Conservation (phyloP, 2,113 vertebrate genomes). For the Prochilodus magdalenae region DNA sequence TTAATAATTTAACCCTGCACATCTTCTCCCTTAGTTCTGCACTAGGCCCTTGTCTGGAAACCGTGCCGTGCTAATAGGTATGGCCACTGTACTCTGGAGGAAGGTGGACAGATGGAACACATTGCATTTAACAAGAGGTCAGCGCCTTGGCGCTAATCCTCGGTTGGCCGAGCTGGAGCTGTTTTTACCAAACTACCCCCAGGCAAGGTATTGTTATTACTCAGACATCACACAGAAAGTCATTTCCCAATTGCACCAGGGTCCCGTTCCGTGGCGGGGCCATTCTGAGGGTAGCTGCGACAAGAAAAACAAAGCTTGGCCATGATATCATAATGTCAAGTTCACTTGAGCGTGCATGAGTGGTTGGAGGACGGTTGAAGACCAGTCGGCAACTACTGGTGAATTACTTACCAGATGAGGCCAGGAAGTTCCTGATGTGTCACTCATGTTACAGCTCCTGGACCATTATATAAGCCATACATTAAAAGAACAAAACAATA, state of each 20-base stretch:
- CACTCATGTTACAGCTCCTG: background rate
- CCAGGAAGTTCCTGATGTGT: background rate
- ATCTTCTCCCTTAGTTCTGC: background rate
- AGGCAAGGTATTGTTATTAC: slow-evolving; percentile 16
- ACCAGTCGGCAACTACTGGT: background rate
- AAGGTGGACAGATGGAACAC: background rate
- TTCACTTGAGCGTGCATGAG: too few relatives aligned
- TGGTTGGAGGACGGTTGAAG: background rate
- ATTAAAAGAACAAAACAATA: slow-evolving; percentile 31
- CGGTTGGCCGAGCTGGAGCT: background rate
- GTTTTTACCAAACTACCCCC: background rate
- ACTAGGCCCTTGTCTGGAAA: background rate
- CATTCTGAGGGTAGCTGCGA: background rate
- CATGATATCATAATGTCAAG: background rate
- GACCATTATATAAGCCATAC: background rate
- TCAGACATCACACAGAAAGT: background rate
- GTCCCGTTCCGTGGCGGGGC: background rate
- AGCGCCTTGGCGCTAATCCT: slow-evolving; percentile 1
- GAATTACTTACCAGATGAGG: background rate
- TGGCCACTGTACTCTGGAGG: background rate
- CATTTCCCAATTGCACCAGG: background rate
- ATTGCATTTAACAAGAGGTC: slow-evolving; percentile 20
- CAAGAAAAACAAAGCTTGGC: background rate
- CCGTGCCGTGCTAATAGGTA: background rate
- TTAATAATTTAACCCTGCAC: background rate